A percentile compares a stretch with the other conserved stretches of the same genome.
These are phyloP conservation scores for Muscicapa comitata DNA, from an alignment of 2,797 vertebrate species.

Conservation along the genomic window DNA sequence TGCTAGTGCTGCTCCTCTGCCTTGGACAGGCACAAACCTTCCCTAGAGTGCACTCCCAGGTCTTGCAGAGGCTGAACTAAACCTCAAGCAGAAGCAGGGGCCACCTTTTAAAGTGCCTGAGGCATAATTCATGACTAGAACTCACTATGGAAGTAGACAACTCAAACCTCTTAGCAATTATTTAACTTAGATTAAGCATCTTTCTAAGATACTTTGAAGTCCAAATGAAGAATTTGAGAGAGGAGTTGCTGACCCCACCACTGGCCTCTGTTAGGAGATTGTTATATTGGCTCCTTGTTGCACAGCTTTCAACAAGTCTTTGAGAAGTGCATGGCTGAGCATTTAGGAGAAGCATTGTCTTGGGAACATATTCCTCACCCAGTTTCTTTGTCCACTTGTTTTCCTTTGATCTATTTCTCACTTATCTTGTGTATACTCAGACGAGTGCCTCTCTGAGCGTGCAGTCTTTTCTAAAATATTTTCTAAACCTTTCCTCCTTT, in stretches of 20 bases:
- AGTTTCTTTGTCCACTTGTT: background rate
- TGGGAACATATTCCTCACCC: background rate
- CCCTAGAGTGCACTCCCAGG: fast-evolving
- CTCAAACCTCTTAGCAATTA: background rate
- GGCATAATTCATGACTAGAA: background rate
- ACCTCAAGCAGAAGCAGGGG: background rate
- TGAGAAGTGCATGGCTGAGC: background rate
- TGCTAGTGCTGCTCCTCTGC: background rate
- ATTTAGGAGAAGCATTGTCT: background rate
- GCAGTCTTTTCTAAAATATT: background rate
- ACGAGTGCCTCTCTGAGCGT: background rate
- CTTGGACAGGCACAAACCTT: background rate
- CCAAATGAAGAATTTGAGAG: background rate
- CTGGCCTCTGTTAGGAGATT: background rate
- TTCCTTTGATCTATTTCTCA: background rate
- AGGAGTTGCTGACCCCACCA: fast-evolving
- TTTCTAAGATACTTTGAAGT: background rate
- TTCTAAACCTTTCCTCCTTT: background rate
- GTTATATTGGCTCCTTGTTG: background rate
- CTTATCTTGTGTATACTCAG: background rate
- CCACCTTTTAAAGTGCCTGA: background rate
- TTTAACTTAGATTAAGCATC: background rate
- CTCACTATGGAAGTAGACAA: background rate
- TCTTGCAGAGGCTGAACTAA: background rate
- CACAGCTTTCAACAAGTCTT: background rate